phyloP scores from a whole-genome alignment of 2,113 vertebrate genomes.

The Oreocharis arfaki region DNA sequence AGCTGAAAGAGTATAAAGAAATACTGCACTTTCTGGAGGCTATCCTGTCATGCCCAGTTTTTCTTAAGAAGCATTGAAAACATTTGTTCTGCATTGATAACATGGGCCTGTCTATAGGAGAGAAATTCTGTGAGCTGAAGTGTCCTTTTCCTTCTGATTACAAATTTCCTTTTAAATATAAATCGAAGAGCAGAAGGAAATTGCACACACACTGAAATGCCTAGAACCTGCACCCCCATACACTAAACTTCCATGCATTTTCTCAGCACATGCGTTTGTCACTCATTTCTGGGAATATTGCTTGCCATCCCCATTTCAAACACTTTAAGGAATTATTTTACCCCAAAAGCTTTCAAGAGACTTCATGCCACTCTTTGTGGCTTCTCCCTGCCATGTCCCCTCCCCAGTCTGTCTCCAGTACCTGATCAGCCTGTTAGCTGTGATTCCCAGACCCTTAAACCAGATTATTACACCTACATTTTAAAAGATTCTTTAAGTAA shows the following conservation, averaged over 20 bases:
- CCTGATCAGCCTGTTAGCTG: accelerated
- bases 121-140: background rate
- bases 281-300: background rate
- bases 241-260: background rate
- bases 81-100: background rate
- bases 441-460: background rate
- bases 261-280: background rate
- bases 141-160: background rate
- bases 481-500: background rate
- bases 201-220: background rate
- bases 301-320: background rate
- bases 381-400: background rate
- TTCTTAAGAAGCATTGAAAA: background rate
- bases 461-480: background rate
- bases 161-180: background rate
- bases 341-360: background rate
- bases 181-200: background rate
- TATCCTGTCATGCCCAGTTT: background rate
- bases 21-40: background rate
- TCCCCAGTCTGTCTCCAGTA: background rate
- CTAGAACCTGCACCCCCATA: background rate
- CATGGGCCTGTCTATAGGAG: background rate
- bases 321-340: background rate
- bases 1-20: background rate
- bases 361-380: background rate